These are phyloP conservation scores for Anguilla anguilla DNA, from an alignment of 2,797 vertebrate species.

Conservation along the genomic window DNA sequence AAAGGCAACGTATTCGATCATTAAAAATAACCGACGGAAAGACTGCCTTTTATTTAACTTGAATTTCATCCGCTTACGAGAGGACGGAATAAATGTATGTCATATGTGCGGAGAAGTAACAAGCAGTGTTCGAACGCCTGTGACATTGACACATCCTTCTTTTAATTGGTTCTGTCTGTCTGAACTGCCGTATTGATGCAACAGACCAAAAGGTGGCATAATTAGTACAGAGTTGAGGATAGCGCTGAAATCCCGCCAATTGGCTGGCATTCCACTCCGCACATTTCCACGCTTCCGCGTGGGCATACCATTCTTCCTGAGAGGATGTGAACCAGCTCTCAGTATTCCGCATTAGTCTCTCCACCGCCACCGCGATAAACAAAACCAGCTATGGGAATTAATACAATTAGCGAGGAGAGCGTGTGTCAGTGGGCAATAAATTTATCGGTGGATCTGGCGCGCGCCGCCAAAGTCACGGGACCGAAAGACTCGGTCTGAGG, in stretches of 20 bases:
- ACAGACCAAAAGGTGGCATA: constrained; percentile 25
- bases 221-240: constrained; percentile 31
- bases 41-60: neutral
- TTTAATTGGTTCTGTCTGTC: constrained; percentile 37
- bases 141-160: constrained; percentile 35
- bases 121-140: constrained; percentile 20
- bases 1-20: neutral
- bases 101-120: neutral
- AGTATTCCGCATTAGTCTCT: neutral
- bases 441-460: constrained; percentile 29
- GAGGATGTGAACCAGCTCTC: neutral
- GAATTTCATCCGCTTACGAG: neutral
- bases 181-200: constrained; percentile 37
- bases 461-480: constrained; percentile 29
- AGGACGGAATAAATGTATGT: neutral
- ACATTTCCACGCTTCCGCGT: neutral
- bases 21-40: neutral
- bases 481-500: constrained; percentile 46
- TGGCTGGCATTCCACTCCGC: neutral
- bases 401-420: constrained; percentile 28
- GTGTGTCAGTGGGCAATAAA: constrained; percentile 28
- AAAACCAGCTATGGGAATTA: constrained; percentile 28
- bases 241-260: constrained; percentile 29
- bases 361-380: constrained; percentile 8
- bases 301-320: neutral